Conservation (phyloP, 1,140 invertebrate genomes). For the Tetramorium alpestre region DNA sequence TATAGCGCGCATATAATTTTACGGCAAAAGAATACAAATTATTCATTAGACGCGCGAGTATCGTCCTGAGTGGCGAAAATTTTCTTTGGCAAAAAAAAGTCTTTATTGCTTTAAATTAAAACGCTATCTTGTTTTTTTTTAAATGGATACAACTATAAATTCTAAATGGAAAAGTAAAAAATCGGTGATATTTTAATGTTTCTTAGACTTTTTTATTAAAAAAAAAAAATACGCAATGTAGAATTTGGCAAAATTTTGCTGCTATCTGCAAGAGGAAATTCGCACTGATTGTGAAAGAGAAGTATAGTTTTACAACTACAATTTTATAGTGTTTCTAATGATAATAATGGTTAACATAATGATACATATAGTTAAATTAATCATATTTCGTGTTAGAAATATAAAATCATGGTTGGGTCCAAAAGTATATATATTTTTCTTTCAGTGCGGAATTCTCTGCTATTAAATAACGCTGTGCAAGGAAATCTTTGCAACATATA, state of each 20-base stretch:
- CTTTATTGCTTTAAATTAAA: not conserved
- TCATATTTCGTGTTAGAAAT: too few relatives aligned
- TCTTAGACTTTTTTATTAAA: not conserved
- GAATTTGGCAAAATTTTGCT: not conserved
- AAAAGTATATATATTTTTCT: too few relatives aligned
- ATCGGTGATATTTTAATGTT: not conserved
- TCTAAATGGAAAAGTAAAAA: not conserved
- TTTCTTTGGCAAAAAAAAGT: not conserved
- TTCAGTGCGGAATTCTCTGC: not conserved
- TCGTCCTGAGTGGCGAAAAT: conserved; percentile 1
- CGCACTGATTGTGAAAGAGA: too few relatives aligned
- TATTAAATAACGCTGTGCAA: not conserved
- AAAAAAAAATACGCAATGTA: not conserved
- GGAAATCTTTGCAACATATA: not conserved
- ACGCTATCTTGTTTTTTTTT: not conserved
- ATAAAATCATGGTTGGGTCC: too few relatives aligned
- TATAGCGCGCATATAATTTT: conserved; percentile 28
- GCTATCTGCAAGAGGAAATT: too few relatives aligned
- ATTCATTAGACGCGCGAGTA: conserved; percentile 35
- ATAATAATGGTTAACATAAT: too few relatives aligned
- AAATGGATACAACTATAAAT: not conserved
- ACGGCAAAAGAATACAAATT: conserved; percentile 33
- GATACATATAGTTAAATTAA: too few relatives aligned
- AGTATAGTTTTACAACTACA: too few relatives aligned
- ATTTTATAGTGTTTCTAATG: too few relatives aligned